Evolutionary conservation across 2,888 invertebrate genomes (phyloP).

Genomic region (Unio pictorum): DNA sequence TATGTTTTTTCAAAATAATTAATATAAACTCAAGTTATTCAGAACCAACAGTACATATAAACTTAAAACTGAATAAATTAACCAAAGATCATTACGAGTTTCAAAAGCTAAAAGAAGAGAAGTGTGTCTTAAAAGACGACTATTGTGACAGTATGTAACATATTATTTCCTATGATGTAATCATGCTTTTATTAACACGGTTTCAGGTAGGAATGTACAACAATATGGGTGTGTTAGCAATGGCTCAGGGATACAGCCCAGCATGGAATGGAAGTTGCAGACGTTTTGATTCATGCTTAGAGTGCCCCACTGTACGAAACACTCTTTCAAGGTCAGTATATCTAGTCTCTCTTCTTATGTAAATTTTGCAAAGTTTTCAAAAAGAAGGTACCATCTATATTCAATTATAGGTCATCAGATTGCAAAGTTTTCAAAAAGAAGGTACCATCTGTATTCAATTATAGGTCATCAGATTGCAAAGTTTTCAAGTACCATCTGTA

Average conservation of each 20-base stretch:
- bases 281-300: conserved; percentile 54
- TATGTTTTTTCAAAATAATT: too few species aligned
- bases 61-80: too few species aligned
- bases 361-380: neutral
- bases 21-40: too few species aligned
- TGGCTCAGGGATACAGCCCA: conserved; percentile 26
- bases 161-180: neutral
- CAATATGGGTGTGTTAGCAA: conserved; percentile 22
- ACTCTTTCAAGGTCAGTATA: conserved; percentile 22
- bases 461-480: too few species aligned
- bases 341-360: neutral
- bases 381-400: neutral
- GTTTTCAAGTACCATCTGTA: too few species aligned
- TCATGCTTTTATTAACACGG: neutral
- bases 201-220: conserved; percentile 57
- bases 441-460: too few species aligned
- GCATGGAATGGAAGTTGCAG: conserved; percentile 60
- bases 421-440: neutral
- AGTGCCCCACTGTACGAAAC: conserved; percentile 61
- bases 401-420: neutral
- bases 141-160: too few species aligned
- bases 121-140: too few species aligned
- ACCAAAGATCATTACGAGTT: too few species aligned
- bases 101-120: too few species aligned
- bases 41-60: too few species aligned